phyloP scores from a whole-genome alignment of 2,797 vertebrate species.

The Falco concolor region DNA sequence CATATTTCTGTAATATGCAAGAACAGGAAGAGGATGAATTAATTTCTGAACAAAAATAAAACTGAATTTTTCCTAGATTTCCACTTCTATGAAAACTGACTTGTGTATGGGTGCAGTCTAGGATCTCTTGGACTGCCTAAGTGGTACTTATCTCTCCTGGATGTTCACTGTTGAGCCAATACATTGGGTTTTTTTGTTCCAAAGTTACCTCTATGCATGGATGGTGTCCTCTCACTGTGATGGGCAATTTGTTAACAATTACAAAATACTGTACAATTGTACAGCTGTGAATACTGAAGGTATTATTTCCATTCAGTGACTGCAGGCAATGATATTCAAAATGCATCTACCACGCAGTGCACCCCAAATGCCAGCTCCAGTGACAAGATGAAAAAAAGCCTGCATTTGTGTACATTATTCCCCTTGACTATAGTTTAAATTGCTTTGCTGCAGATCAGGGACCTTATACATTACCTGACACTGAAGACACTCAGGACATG shows the following conservation, averaged over 20 bases:
- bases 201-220: background rate
- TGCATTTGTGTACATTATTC: background rate
- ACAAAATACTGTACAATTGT: background rate
- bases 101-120: background rate
- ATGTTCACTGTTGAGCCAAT: background rate
- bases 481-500: background rate
- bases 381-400: background rate
- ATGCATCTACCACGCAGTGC: background rate
- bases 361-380: background rate
- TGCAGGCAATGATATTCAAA: background rate
- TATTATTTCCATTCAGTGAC: background rate
- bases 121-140: background rate
- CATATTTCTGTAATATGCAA: background rate
- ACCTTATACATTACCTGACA: background rate
- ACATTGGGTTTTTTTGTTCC: background rate
- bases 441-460: background rate
- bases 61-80: background rate
- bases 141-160: background rate
- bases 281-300: background rate
- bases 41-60: background rate
- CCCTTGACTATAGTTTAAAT: background rate
- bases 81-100: background rate
- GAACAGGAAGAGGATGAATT: background rate
- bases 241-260: background rate
- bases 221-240: background rate